Evolutionary conservation across 2,113 vertebrate species (phyloP), one percentile per base, ranked within the genome.

Genomic region (Scolopax mira): DNA sequence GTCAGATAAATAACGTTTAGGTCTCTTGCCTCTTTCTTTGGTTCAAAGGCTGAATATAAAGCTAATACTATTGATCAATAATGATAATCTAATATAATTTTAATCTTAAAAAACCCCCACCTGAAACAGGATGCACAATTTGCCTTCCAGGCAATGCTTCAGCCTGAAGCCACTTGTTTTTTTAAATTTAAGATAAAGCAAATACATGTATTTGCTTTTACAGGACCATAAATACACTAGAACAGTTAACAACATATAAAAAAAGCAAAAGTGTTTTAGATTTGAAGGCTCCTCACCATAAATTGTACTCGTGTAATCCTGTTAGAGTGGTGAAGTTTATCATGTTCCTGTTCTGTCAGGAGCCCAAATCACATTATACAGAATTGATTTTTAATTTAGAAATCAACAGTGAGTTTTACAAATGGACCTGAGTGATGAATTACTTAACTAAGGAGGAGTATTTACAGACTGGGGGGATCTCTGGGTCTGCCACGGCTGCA

Each of bases 331-430:
- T 71, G 8, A 46, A 70, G 39, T 85, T 93, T 35, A 73, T 91
- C 2, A 24, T 73, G 46, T 64, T 66, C 55, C 74, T 85, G 28
- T 90, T 82, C 55, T 80, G 54, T 60, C 46, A 69, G 65, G 69
- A 75, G 57, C 44, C 37, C 61, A 80, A 79, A 51, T 91, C 61
- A 33, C 21, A 9, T 89, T 80, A 39, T 51, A 31, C 22, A 71
- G 42, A 88, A 94, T 60, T 94, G 48, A 88, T 94, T 95, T 93
- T 95, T 93, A 93, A 79, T 89, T 94, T 88, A 57, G 66, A 95
- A 70, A 83, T 33, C 71, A 88, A 39, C 18, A 21, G 15, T 2
- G 2, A 35, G 27, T 83, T 85, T 85, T 94, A 66, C 30, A 83
- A 33, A 66, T 55, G 62, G n/a, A 25, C 19, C 9, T 27, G 31